Evolutionary conservation across 2,113 vertebrate genomes (phyloP).

Genomic region (Ellobius talpinus): DNA sequence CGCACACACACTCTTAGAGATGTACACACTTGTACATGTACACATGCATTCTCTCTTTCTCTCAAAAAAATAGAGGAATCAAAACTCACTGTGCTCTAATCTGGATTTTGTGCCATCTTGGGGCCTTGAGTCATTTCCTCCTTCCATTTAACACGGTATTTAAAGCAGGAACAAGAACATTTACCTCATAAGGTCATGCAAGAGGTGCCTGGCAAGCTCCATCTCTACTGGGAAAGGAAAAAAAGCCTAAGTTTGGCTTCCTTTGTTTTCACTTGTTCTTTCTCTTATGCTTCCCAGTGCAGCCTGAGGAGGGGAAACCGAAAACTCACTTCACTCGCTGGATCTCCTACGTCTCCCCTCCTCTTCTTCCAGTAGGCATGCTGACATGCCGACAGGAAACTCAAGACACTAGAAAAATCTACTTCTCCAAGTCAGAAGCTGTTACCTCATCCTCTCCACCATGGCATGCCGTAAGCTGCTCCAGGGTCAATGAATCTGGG

Average conservation of each 20-base stretch:
- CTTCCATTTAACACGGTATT: neutral
- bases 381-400: constrained; percentile 39
- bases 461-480: constrained; percentile 51
- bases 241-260: neutral
- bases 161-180: neutral
- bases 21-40: neutral
- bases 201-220: neutral
- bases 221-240: neutral
- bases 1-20: neutral
- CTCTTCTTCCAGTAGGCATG: neutral
- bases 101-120: neutral
- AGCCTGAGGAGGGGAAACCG: neutral
- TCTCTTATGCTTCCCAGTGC: constrained; percentile 4
- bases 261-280: neutral
- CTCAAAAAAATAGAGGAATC: neutral
- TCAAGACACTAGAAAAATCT: constrained; percentile 61
- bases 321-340: neutral
- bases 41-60: neutral
- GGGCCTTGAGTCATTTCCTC: neutral
- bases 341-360: neutral
- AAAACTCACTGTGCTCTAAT: neutral
- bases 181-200: neutral
- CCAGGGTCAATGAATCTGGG: constrained; percentile 46
- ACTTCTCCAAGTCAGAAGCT: constrained; percentile 69
- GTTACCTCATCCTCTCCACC: constrained; percentile 52